These are phyloP conservation scores for Gulo gulo DNA, from an alignment of 2,113 vertebrate genomes.

Conservation along the genomic window DNA sequence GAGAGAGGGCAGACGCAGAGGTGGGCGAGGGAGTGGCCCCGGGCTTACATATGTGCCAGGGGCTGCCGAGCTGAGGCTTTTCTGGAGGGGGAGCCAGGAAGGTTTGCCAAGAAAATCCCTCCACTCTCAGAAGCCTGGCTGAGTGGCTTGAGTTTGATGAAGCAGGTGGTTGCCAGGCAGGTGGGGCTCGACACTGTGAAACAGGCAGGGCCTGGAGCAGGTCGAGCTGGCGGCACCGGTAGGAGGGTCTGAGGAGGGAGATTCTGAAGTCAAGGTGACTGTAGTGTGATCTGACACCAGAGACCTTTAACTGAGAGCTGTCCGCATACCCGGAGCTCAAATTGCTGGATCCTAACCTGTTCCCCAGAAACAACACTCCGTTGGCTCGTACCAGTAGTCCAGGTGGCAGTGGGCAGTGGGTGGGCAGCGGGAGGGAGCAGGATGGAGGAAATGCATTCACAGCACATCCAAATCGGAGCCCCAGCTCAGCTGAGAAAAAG, in stretches of 20 bases:
- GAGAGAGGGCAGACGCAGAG: background rate
- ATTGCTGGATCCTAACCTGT: background rate
- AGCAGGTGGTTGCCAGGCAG: background rate
- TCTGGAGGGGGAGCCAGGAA: background rate
- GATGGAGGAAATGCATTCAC: background rate
- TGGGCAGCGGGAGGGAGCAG: background rate
- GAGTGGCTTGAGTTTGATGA: background rate
- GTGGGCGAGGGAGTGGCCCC: accelerated
- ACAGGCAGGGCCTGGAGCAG: background rate
- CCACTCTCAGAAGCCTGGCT: background rate
- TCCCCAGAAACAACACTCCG: background rate
- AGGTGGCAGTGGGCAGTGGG: background rate
- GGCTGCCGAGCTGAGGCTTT: accelerated
- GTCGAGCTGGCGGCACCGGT: accelerated
- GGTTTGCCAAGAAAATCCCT: background rate
- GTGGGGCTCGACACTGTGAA: background rate
- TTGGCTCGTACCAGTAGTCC: background rate
- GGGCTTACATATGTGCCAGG: accelerated
- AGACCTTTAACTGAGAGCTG: background rate
- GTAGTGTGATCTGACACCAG: background rate
- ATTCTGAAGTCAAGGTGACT: background rate
- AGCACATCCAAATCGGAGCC: background rate
- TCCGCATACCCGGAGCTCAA: background rate
- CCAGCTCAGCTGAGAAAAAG: background rate
- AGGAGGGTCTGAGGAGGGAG: background rate